Evolutionary conservation across 92 coral and sea anemone genomes (phyloP).

Genomic region (Meandrina meandrites): DNA sequence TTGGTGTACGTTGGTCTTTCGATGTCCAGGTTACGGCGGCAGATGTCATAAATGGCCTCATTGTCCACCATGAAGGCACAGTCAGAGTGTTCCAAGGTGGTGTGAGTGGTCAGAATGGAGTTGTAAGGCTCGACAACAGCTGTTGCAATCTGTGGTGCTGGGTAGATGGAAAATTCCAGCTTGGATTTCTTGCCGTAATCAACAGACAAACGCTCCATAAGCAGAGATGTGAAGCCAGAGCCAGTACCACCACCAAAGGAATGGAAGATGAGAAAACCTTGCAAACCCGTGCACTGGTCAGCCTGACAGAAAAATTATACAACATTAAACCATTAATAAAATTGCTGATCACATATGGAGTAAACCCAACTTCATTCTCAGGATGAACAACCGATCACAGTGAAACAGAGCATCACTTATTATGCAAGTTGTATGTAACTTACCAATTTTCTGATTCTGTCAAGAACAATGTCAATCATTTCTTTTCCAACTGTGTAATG

Average conservation of each 20-base stretch:
- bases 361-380: no score
- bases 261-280: conserved; percentile 94
- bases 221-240: conserved; percentile 91
- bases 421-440: neutral
- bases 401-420: no score
- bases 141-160: conserved; percentile 92
- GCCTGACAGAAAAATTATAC: conserved; percentile 55
- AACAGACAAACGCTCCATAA: conserved; percentile 92
- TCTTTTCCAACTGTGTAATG: conserved; percentile 82
- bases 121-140: conserved; percentile 90
- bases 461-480: conserved; percentile 56
- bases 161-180: conserved; percentile 86
- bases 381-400: no score
- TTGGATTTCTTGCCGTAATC: conserved; percentile 95
- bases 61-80: conserved; percentile 97
- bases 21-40: conserved; percentile 65
- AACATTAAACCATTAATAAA: no score
- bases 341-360: neutral
- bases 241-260: conserved; percentile 96
- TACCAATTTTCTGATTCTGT: conserved; percentile 76
- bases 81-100: conserved; percentile 94
- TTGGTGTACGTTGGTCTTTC: conserved; percentile 26
- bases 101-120: conserved; percentile 90
- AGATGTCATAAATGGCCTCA: conserved; percentile 93
- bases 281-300: conserved; percentile 93